Evolutionary conservation across 2,113 vertebrate species (phyloP).

Genomic region (Mohoua ochrocephala): DNA sequence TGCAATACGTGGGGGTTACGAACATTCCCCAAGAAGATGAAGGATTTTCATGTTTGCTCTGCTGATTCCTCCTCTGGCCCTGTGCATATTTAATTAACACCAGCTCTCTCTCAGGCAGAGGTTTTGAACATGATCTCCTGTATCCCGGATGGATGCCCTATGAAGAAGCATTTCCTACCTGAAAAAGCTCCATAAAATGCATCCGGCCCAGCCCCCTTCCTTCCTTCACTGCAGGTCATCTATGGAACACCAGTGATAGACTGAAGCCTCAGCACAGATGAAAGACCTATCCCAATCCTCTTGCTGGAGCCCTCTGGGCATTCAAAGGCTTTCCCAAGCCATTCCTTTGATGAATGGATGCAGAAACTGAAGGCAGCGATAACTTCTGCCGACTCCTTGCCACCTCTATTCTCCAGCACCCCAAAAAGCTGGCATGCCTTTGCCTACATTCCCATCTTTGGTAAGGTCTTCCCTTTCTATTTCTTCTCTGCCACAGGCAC

Average conservation of each 20-base stretch:
- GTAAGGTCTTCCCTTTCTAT: not conserved
- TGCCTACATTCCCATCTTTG: not conserved
- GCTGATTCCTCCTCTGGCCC: not conserved
- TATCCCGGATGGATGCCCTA: not conserved
- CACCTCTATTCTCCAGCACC: not conserved
- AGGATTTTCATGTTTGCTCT: conserved; percentile 8
- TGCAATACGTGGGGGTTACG: rapidly evolving
- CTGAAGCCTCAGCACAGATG: not conserved
- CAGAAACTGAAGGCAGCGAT: not conserved
- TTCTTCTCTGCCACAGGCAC: not conserved
- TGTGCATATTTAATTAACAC: not conserved
- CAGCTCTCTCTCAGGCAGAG: not conserved
- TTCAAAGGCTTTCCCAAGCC: not conserved
- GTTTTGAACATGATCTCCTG: not conserved
- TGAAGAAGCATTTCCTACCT: not conserved
- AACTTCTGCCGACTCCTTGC: not conserved
- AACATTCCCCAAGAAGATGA: not conserved
- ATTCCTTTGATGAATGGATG: not conserved
- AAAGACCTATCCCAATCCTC: not conserved
- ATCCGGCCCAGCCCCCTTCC: not conserved
- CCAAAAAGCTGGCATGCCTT: not conserved
- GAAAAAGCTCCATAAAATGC: not conserved
- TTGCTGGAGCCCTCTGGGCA: not conserved
- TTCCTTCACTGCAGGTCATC: not conserved
- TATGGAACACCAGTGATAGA: not conserved